Evolutionary conservation across 2,797 vertebrate genomes (phyloP).

Genomic region (Cirrhinus molitorella): DNA sequence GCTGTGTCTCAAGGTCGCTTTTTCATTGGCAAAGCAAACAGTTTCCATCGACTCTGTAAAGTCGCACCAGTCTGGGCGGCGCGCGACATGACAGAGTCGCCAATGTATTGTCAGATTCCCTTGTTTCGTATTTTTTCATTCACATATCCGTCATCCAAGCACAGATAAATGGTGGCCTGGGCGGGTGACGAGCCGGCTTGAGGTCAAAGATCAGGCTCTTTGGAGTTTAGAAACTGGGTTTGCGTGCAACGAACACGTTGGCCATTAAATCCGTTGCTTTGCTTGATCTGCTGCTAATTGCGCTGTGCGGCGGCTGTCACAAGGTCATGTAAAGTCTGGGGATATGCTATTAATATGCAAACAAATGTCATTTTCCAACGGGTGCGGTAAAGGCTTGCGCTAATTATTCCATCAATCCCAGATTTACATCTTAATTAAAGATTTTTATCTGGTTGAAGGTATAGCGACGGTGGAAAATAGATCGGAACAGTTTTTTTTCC

Average conservation of each 20-base stretch:
- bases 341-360: constrained; percentile 70
- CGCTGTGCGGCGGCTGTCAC: constrained; percentile 59
- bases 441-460: constrained; percentile 68
- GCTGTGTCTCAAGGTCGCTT: constrained; percentile 36
- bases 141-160: constrained; percentile 44
- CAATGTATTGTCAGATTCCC: constrained; percentile 54
- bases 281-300: constrained; percentile 68
- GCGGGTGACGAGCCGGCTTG: not conserved
- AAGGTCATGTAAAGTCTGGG: constrained; percentile 66
- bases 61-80: not conserved
- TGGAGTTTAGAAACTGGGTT: constrained; percentile 1
- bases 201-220: constrained; percentile 36
- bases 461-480: constrained; percentile 38
- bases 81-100: constrained; percentile 27
- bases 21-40: constrained; percentile 31
- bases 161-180: constrained; percentile 30
- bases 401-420: constrained; percentile 71
- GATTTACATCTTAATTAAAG: constrained; percentile 74
- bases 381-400: constrained; percentile 53
- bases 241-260: constrained; percentile 39
- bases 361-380: constrained; percentile 66
- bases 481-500: constrained; percentile 2
- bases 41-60: constrained; percentile 1
- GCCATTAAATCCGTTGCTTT: constrained; percentile 57
- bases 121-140: constrained; percentile 26